phyloP scores from a whole-genome alignment of 2,888 invertebrate genomes.

The Euclidia mi region DNA sequence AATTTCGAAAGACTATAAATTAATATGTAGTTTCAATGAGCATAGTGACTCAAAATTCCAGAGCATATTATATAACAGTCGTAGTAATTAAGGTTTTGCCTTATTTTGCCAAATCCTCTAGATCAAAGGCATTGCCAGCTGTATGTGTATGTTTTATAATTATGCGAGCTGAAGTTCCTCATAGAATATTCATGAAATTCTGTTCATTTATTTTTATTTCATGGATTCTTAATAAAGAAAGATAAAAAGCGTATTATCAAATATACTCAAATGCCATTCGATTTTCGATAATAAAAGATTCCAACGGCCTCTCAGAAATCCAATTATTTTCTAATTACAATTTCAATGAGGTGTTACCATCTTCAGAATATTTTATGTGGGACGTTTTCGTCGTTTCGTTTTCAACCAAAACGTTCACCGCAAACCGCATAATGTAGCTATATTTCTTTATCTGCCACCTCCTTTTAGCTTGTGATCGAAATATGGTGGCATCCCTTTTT shows the following conservation, averaged over 20 bases:
- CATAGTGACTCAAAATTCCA: no score
- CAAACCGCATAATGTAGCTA: constrained; percentile 14
- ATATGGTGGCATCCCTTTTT: constrained; percentile 38
- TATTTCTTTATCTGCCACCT: constrained; percentile 20
- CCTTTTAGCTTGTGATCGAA: constrained; percentile 15
- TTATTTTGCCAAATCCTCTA: no score
- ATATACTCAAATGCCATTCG: constrained; percentile 13
- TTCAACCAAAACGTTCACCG: constrained; percentile 22
- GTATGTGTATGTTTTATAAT: no score
- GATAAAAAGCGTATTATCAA: background rate
- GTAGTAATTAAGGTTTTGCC: no score
- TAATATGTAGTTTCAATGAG: no score
- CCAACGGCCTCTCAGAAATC: constrained; percentile 21
- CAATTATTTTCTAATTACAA: constrained; percentile 53
- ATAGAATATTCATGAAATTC: no score
- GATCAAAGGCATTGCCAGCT: no score
- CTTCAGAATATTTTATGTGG: constrained; percentile 36
- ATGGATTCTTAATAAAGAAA: no score
- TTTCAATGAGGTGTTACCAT: constrained; percentile 44
- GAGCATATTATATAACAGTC: no score
- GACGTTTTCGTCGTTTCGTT: constrained; percentile 5
- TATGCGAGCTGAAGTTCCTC: no score
- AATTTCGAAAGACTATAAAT: no score
- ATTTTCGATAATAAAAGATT: constrained; percentile 27
- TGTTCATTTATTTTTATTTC: no score